Evolutionary conservation across 2,113 vertebrate genomes (phyloP).

Genomic region (Phyllostomus discolor): DNA sequence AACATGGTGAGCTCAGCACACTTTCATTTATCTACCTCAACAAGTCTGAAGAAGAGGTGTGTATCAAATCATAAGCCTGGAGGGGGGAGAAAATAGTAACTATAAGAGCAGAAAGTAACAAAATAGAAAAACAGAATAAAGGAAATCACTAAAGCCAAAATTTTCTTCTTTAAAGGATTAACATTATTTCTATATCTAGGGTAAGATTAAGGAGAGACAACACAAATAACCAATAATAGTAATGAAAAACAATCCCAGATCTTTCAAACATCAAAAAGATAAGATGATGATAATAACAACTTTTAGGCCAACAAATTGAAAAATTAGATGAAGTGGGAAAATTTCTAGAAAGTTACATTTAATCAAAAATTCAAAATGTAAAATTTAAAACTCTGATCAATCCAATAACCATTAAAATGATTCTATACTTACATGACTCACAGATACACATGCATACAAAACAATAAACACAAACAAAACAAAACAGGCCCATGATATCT

Average conservation of each 20-base stretch:
- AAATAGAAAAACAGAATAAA: neutral
- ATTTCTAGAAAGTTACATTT: neutral
- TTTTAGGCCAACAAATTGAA: neutral
- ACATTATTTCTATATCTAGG: neutral
- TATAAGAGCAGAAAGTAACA: neutral
- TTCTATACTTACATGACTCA: neutral
- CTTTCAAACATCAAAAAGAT: neutral
- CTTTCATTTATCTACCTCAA: neutral
- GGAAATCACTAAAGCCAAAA: neutral
- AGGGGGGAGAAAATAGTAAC: neutral
- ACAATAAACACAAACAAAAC: neutral
- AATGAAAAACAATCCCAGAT: neutral
- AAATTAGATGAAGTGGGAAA: neutral
- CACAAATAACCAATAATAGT: neutral
- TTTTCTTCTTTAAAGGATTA: neutral
- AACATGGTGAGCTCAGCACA: neutral
- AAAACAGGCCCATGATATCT: neutral
- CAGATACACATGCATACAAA: neutral
- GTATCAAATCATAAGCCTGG: neutral
- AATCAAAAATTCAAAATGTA: neutral
- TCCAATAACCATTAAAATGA: neutral
- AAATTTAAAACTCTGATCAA: neutral
- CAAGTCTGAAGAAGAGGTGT: neutral
- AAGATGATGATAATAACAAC: neutral
- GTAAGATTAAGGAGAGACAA: neutral